These are phyloP conservation scores for Scolopax rusticola DNA, from an alignment of 2,797 vertebrate genomes.

Conservation along the genomic window DNA sequence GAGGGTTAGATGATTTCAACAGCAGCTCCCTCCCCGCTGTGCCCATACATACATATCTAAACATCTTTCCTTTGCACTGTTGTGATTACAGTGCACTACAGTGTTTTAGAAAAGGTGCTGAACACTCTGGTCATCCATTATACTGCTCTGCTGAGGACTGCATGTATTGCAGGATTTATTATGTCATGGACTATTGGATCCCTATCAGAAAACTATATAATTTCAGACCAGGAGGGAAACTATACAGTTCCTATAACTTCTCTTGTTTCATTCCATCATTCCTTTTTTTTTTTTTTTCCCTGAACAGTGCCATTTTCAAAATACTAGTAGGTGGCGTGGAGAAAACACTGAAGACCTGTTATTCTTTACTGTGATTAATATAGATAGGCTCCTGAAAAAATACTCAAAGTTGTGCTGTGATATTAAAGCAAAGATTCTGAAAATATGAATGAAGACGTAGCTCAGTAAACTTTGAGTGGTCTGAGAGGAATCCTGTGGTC, in stretches of 20 bases:
- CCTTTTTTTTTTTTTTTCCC: neutral
- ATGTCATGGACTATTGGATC: neutral
- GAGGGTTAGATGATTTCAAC: neutral
- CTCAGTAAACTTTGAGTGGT: neutral
- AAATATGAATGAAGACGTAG: neutral
- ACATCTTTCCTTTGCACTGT: neutral
- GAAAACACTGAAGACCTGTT: neutral
- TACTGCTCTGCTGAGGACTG: neutral
- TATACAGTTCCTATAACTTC: neutral
- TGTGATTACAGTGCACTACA: neutral
- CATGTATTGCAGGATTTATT: neutral
- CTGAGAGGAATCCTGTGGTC: neutral
- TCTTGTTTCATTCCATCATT: neutral
- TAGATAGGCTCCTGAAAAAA: neutral
- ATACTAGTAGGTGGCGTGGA: neutral
- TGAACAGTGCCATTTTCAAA: neutral
- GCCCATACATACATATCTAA: neutral
- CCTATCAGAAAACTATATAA: neutral
- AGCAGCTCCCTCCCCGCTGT: neutral
- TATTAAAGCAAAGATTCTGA: neutral
- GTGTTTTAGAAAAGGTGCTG: neutral
- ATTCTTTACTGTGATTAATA: neutral
- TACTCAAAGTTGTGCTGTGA: neutral
- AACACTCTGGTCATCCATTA: neutral
- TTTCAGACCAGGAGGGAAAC: neutral